Percentiles rank a stretch among this genome's conserved stretches.
Evolutionary conservation across 2,797 vertebrate genomes (phyloP).

Genomic region (Pangasius djambal): DNA sequence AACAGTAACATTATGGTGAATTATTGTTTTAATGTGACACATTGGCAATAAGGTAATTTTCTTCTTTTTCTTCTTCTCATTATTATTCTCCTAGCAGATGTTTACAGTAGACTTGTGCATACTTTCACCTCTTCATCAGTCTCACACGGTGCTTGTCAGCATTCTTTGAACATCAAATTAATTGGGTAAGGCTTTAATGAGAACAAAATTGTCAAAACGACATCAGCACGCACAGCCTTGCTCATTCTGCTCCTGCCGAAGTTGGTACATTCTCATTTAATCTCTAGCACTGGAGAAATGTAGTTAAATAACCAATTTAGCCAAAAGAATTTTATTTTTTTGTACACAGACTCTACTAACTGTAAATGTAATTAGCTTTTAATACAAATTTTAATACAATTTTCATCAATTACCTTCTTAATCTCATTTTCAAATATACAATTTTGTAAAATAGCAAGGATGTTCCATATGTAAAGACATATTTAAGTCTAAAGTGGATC

Average conservation of each 20-base stretch:
- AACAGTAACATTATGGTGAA: conserved; percentile 16
- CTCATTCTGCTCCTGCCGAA: neutral
- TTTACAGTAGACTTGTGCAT: conserved; percentile 3
- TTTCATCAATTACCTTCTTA: neutral
- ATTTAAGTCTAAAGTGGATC: neutral
- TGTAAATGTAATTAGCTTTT: neutral
- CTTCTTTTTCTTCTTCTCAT: conserved; percentile 7
- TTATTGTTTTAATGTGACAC: conserved; percentile 15
- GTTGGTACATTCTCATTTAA: neutral
- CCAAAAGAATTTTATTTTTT: neutral
- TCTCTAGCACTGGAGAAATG: neutral
- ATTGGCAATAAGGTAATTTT: neutral
- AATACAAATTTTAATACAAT: neutral
- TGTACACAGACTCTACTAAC: neutral
- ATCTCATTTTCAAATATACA: neutral
- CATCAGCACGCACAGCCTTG: neutral
- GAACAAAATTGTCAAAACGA: neutral
- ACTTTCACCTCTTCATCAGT: conserved; percentile 30
- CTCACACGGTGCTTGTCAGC: conserved; percentile 13
- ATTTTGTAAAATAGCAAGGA: neutral
- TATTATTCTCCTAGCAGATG: conserved; percentile 19
- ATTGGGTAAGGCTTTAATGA: conserved; percentile 25
- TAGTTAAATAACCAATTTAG: neutral
- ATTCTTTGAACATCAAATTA: conserved; percentile 25
- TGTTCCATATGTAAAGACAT: neutral